These are phyloP conservation scores for Ryuthela nishihirai DNA, from an alignment of 2,888 invertebrate genomes.

Conservation along the genomic window DNA sequence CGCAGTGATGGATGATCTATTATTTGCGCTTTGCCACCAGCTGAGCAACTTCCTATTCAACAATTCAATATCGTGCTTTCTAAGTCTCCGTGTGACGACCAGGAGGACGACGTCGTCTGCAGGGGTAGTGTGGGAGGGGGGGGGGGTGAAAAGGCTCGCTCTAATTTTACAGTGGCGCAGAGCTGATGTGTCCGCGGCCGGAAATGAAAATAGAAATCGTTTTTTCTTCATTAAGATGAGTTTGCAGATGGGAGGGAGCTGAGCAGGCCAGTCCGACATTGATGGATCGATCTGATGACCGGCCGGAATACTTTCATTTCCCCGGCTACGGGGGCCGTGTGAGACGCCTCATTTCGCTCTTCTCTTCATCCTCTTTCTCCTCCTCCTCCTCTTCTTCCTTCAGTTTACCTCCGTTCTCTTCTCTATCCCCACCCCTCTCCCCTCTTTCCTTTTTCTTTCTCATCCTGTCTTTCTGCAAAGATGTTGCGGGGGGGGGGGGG, in stretches of 20 bases:
- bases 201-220: slow-evolving; percentile 38
- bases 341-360: no score
- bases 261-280: slow-evolving; percentile 12
- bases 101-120: no score
- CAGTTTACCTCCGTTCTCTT: slow-evolving; percentile 3
- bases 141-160: not conserved
- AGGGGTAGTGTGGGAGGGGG: not conserved
- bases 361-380: no score
- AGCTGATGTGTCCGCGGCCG: no score
- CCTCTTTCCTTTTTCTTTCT: slow-evolving; percentile 23
- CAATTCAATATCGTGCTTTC: slow-evolving; percentile 36
- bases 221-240: slow-evolving; percentile 38
- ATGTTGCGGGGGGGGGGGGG: no score
- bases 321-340: no score
- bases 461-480: no score
- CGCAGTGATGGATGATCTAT: slow-evolving; percentile 29
- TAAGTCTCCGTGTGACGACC: no score
- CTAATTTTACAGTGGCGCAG: slow-evolving; percentile 17
- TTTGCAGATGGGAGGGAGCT: slow-evolving; percentile 30
- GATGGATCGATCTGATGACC: slow-evolving; percentile 35
- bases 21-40: slow-evolving; percentile 25
- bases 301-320: slow-evolving; percentile 35
- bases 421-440: not conserved
- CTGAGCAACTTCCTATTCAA: slow-evolving; percentile 18
- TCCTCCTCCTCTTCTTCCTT: no score